A percentile compares a stretch with the other conserved stretches of the same genome.
Conservation (phyloP, 2,888 invertebrate species). For the Leptinotarsa rubiginosa region DNA sequence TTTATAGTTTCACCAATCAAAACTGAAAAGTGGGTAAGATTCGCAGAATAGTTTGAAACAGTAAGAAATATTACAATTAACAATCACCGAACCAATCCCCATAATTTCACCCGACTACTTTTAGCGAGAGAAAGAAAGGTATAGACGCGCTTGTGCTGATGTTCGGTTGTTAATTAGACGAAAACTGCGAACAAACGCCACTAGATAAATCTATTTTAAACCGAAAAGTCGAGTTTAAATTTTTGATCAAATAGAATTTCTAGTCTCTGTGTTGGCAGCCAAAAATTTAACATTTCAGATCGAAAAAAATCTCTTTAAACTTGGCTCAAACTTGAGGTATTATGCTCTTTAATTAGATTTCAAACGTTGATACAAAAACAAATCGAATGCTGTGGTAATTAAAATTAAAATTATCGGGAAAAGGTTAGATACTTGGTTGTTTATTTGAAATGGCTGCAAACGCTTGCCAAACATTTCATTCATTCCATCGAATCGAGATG, state of each 20-base stretch:
- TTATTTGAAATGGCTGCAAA: slow-evolving; percentile 27
- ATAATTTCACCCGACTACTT: background rate
- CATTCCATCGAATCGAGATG: slow-evolving; percentile 20
- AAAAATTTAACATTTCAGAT: slow-evolving; percentile 67
- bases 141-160: slow-evolving; percentile 29
- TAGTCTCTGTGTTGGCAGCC: slow-evolving; percentile 54
- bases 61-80: background rate
- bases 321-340: slow-evolving; percentile 53
- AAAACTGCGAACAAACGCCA: slow-evolving; percentile 41
- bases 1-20: too few species aligned
- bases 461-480: slow-evolving; percentile 24
- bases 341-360: slow-evolving; percentile 55
- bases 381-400: slow-evolving; percentile 43
- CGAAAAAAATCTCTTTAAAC: slow-evolving; percentile 58
- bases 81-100: background rate
- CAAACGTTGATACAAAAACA: slow-evolving; percentile 48
- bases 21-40: too few species aligned
- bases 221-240: slow-evolving; percentile 58
- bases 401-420: slow-evolving; percentile 47
- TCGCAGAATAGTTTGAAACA: too few species aligned
- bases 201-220: slow-evolving; percentile 59
- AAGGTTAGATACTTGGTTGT: slow-evolving; percentile 40
- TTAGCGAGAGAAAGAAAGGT: slow-evolving; percentile 23
- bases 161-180: slow-evolving; percentile 41
- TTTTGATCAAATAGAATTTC: slow-evolving; percentile 64